Conservation (phyloP, 2,113 vertebrate species). For the Thoracochromis brauschi region DNA sequence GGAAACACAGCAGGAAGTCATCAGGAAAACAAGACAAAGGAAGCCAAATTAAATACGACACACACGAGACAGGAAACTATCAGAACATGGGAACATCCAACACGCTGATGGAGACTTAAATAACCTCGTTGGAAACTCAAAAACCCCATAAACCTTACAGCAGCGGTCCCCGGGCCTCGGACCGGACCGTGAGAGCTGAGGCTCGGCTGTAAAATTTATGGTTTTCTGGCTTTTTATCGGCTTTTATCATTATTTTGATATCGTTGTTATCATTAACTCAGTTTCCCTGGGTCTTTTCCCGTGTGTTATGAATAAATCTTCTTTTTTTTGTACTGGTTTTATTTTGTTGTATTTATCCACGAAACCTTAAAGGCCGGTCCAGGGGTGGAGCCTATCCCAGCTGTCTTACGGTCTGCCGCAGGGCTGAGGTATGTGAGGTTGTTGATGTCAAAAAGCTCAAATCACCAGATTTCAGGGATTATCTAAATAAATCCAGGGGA, state of each 20-base stretch:
- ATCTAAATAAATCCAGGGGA: not conserved
- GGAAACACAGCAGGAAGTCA: not conserved
- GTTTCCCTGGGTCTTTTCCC: not conserved
- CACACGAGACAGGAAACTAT: not conserved
- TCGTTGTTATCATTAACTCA: not conserved
- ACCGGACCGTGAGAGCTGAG: not conserved
- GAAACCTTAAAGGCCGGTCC: not conserved
- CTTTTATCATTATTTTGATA: not conserved
- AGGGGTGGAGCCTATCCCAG: not conserved
- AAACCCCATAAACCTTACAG: not conserved
- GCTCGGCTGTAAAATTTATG: not conserved
- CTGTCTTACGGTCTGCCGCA: not conserved
- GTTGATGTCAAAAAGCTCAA: not conserved
- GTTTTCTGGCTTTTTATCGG: not conserved
- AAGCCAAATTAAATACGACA: not conserved
- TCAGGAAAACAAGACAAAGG: not conserved
- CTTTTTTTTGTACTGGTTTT: not conserved
- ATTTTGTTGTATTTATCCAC: not conserved
- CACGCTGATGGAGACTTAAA: not conserved
- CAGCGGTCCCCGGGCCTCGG: rapidly evolving
- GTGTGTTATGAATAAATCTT: not conserved
- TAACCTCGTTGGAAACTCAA: not conserved
- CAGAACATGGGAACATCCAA: not conserved
- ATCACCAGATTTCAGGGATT: not conserved
- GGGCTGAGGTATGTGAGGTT: not conserved